These are phyloP conservation scores for Drosophila mercatorum DNA, from an alignment of 2,888 invertebrate genomes.

Conservation along the genomic window DNA sequence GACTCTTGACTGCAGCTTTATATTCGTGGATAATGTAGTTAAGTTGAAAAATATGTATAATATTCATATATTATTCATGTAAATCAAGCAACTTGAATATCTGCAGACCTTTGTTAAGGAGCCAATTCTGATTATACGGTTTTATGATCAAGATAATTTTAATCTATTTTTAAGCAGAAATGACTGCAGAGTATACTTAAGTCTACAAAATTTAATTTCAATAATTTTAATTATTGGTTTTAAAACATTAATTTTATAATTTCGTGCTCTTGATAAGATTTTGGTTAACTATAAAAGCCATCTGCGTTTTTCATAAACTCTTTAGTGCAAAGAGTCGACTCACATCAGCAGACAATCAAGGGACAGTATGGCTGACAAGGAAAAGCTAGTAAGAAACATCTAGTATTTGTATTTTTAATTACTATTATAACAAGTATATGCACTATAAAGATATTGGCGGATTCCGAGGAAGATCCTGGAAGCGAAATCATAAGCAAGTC, in stretches of 20 bases:
- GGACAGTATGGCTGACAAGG: background rate
- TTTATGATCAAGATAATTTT: background rate
- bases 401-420: background rate
- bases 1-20: too few species aligned
- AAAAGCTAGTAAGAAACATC: slow-evolving; percentile 6
- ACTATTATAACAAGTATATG: background rate
- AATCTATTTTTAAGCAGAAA: background rate
- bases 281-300: slow-evolving; percentile 28
- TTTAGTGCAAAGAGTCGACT: background rate
- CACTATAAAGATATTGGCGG: slow-evolving; percentile 4
- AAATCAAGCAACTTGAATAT: background rate
- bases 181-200: background rate
- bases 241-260: background rate
- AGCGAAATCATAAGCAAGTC: background rate
- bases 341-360: background rate
- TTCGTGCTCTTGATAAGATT: background rate
- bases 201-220: background rate
- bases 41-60: background rate
- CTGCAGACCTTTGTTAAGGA: background rate
- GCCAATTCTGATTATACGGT: fast-evolving
- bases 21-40: background rate
- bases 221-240: background rate
- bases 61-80: too few species aligned
- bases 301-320: background rate
- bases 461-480: slow-evolving; percentile 2